Base-by-base conservation (phyloP, 2,888 invertebrate species). In the Cheilosia impressa region DNA sequence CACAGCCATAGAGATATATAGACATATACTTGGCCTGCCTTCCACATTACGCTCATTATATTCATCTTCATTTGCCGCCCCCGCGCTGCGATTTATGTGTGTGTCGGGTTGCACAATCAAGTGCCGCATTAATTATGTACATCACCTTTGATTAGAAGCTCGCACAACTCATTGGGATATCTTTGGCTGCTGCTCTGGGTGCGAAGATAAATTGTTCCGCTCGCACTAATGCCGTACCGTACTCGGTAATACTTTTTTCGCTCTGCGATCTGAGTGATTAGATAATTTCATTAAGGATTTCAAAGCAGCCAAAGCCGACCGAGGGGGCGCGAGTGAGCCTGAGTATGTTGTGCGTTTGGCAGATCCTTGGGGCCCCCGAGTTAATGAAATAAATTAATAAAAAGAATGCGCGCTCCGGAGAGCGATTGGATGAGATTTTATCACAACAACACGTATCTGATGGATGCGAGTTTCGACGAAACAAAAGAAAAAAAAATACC, bases 301-400 rank as follows among this genome's bases (percentile, higher is more conserved):
- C 38, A 66, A 57, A 62, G 63, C 41, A 47, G 19, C 38, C 41
- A 15, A 5, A 10, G 22, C 2, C 38, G 13, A 2, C 34, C 10
- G 10, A 34, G 34, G 34, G 34, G 34, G 10, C 17, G 38, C 38
- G 76, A 24, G 60, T 55, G 52, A 27, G 27, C 7, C 27, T 6
- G 27, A 57, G 65, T 38, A 3, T 13, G 38, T 38, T 58, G 27
- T 34, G 66, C 19, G 31, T 15, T 15, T 27, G 55, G 55, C 17
- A 43, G 52, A n/a, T 38, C 63, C 73, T 45, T 62, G 45, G 45
- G 63, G 34, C 50, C 31, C 31, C 9, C 65, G 68, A 81, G 81
- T 72, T 85, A 81, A 85, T 85, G 85, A 85, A 85, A 85, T 85
- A 85, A 85, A 85, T 85, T 85, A 85, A 85, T 85, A 85, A 85